These are phyloP conservation scores for Tridacna gigas DNA, from an alignment of 2,888 invertebrate genomes.

Conservation along the genomic window DNA sequence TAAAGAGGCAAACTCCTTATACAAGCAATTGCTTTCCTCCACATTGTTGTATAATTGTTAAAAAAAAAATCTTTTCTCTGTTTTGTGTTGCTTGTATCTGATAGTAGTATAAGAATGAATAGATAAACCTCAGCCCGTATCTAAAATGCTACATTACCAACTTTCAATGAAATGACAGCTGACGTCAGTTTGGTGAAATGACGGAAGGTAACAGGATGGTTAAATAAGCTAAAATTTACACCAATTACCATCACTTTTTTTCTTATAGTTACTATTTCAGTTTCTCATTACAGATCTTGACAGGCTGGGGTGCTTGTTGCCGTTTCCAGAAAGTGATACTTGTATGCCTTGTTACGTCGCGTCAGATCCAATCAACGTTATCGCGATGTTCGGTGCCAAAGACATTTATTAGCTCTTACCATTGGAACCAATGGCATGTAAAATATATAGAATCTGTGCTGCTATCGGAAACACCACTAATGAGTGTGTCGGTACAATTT, in stretches of 20 bases:
- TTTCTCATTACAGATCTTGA: slow-evolving; percentile 2
- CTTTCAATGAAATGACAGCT: background rate
- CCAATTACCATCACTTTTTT: slow-evolving; percentile 21
- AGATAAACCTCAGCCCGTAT: too few species aligned
- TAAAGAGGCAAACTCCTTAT: too few species aligned
- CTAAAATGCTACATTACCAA: background rate
- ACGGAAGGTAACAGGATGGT: slow-evolving; percentile 15
- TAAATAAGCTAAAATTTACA: slow-evolving; percentile 21
- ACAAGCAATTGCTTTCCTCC: too few species aligned
- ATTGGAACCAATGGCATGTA: slow-evolving; percentile 14
- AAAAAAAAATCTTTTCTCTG: too few species aligned
- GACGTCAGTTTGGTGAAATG: slow-evolving; percentile 5
- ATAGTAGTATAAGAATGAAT: too few species aligned
- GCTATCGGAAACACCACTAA: slow-evolving; percentile 34
- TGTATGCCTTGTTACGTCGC: slow-evolving; percentile 10
- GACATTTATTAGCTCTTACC: slow-evolving; percentile 23
- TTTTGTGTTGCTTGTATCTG: too few species aligned
- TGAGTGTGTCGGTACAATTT: slow-evolving; percentile 51
- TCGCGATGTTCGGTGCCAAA: slow-evolving; percentile 17
- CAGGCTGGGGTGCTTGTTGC: slow-evolving; percentile 7
- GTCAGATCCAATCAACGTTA: slow-evolving; percentile 22
- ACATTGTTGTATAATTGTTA: too few species aligned
- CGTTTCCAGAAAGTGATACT: slow-evolving; percentile 11
- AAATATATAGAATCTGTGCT: slow-evolving; percentile 23
- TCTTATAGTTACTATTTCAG: slow-evolving; percentile 1